A percentile compares a stretch with the other conserved stretches of the same genome.
Conservation (phyloP, 2,113 vertebrate species). For the Verasper variegatus region DNA sequence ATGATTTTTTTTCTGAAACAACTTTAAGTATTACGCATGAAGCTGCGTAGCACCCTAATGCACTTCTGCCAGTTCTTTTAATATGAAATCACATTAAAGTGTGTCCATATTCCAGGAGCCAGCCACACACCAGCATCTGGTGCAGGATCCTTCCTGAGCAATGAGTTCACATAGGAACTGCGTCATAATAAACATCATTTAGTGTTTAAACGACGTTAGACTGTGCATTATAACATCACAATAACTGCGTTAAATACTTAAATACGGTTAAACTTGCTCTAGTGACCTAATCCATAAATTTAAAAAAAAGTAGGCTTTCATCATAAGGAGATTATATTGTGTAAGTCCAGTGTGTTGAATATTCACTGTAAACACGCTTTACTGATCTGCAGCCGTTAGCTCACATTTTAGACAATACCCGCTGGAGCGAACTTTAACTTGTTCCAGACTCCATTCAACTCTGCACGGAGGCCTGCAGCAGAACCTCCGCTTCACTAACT, state of each 20-base stretch:
- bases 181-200: background rate
- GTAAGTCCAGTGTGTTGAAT: too few relatives aligned
- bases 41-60: too few relatives aligned
- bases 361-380: too few relatives aligned
- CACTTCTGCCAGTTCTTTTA: too few relatives aligned
- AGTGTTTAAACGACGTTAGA: background rate
- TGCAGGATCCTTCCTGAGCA: background rate
- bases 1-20: too few relatives aligned
- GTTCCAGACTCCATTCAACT: background rate
- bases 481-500: background rate
- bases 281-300: too few relatives aligned
- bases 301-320: background rate
- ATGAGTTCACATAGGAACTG: background rate
- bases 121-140: background rate
- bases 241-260: background rate
- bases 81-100: too few relatives aligned
- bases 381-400: too few relatives aligned
- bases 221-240: background rate
- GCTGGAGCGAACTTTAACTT: background rate
- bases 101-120: background rate
- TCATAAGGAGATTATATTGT: too few relatives aligned
- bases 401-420: background rate
- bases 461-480: background rate
- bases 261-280: too few relatives aligned
- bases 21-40: too few relatives aligned